Evolutionary conservation across 2,888 invertebrate species (phyloP).

Genomic region (Eilema sororculum): DNA sequence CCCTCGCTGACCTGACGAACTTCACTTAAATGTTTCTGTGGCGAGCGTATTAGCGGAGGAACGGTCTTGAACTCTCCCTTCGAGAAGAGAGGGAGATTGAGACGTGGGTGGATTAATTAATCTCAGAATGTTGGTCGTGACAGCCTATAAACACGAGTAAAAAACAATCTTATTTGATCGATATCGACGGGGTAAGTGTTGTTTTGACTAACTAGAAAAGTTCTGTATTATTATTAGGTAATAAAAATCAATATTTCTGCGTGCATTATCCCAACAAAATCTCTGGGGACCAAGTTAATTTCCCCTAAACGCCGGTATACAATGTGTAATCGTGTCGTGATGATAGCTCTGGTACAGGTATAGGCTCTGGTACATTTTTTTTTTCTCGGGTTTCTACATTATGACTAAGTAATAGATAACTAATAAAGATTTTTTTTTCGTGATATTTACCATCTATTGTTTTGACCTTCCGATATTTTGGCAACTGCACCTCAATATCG

Average conservation of each 20-base stretch:
- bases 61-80: constrained; percentile 14
- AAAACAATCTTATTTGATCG: background rate
- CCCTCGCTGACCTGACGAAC: constrained; percentile 59
- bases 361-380: too few relatives aligned
- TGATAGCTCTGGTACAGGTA: too few relatives aligned
- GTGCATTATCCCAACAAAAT: too few relatives aligned
- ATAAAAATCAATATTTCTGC: background rate
- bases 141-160: background rate
- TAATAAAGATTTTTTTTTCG: too few relatives aligned
- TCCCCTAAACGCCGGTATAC: too few relatives aligned
- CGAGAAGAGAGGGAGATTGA: constrained; percentile 13
- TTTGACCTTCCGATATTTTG: too few relatives aligned
- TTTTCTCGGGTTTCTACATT: too few relatives aligned
- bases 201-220: background rate
- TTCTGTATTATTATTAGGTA: background rate
- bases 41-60: constrained; percentile 16
- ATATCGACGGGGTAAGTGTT: background rate
- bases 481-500: too few relatives aligned
- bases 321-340: too few relatives aligned
- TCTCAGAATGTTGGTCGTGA: constrained; percentile 9
- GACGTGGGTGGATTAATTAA: constrained; percentile 10
- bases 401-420: too few relatives aligned
- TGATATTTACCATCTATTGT: too few relatives aligned
- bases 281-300: too few relatives aligned
- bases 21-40: constrained; percentile 50